These are phyloP conservation scores for Panzeria rudis DNA, from an alignment of 2,888 invertebrate species.

Conservation along the genomic window DNA sequence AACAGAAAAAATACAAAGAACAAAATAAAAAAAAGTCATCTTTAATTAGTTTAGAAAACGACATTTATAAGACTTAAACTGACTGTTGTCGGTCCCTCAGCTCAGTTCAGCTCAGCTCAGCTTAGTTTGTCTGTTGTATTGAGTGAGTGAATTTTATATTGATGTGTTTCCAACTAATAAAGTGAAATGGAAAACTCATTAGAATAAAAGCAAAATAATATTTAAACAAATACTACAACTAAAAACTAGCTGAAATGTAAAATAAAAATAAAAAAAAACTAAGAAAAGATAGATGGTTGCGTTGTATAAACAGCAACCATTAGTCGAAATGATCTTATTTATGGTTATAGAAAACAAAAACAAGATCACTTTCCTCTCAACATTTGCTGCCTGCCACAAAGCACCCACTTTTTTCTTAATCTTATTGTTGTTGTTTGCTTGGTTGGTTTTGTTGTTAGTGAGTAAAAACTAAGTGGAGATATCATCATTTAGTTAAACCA, in stretches of 20 bases:
- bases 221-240: too few relatives aligned
- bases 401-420: conserved; percentile 51
- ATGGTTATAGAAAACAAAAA: conserved; percentile 72
- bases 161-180: conserved; percentile 62
- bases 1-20: conserved; percentile 8
- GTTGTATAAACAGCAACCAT: conserved; percentile 59
- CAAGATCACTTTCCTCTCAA: conserved; percentile 72
- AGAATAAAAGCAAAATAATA: conserved; percentile 54
- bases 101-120: conserved; percentile 19
- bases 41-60: conserved; percentile 72
- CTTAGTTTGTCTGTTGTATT: conserved; percentile 10
- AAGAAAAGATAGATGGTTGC: conserved; percentile 23
- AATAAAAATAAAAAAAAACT: not conserved
- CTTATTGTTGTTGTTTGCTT: not conserved
- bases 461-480: conserved; percentile 52
- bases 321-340: conserved; percentile 72
- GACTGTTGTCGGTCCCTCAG: not conserved
- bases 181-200: conserved; percentile 73
- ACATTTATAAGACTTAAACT: conserved; percentile 49
- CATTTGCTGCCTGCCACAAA: conserved; percentile 20
- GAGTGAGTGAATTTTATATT: conserved; percentile 30
- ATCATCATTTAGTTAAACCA: conserved; percentile 69
- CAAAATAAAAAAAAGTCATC: conserved; percentile 15
- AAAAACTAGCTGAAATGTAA: not conserved
- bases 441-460: conserved; percentile 23